phyloP scores from a whole-genome alignment of 1,140 invertebrate species.

The Ptiloglossa arizonensis region DNA sequence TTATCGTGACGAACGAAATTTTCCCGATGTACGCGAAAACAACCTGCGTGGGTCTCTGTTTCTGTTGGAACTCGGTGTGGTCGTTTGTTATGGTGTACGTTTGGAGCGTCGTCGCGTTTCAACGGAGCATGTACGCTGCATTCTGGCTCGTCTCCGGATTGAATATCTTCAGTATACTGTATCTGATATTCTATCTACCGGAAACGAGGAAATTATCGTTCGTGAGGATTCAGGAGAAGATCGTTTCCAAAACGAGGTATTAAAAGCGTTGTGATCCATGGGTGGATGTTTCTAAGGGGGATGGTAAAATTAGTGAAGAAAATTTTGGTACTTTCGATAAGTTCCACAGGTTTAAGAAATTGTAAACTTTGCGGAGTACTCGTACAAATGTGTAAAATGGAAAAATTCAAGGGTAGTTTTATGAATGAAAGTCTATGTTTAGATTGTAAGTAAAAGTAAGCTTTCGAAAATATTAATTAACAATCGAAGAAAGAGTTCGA shows the following conservation, averaged over 20 bases:
- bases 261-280: too few relatives aligned
- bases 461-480: too few relatives aligned
- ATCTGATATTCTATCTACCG: slow-evolving; percentile 19
- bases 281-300: too few relatives aligned
- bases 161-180: slow-evolving; percentile 9
- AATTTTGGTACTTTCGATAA: too few relatives aligned
- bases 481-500: too few relatives aligned
- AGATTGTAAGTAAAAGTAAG: too few relatives aligned
- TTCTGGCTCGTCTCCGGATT: slow-evolving; percentile 31
- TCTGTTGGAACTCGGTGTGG: neutral
- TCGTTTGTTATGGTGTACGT: neutral
- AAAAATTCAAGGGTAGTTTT: too few relatives aligned
- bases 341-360: too few relatives aligned
- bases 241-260: neutral
- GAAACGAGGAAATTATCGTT: slow-evolving; percentile 37
- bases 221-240: slow-evolving; percentile 11
- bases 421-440: too few relatives aligned
- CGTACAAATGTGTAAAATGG: too few relatives aligned
- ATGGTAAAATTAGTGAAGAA: too few relatives aligned
- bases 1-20: slow-evolving; percentile 34
- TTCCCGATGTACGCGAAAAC: slow-evolving; percentile 37
- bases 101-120: neutral
- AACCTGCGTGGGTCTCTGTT: slow-evolving; percentile 16
- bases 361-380: too few relatives aligned
- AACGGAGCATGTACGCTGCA: neutral